Percentiles rank a stretch among this genome's conserved stretches.
Conservation (phyloP, 2,113 vertebrate species). For the Aspidoscelis tigris region DNA sequence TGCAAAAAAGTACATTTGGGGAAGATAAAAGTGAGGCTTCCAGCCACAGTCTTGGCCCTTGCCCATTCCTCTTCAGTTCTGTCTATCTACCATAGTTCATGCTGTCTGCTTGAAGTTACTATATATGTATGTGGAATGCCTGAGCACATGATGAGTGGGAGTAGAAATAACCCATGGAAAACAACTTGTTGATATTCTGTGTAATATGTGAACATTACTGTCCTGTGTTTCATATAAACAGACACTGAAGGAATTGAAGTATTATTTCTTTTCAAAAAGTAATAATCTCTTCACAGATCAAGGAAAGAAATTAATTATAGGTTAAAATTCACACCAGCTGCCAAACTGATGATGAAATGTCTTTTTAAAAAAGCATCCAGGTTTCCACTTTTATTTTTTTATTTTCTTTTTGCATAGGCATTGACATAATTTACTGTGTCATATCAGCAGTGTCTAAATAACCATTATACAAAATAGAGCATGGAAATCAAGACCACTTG, state of each 20-base stretch:
- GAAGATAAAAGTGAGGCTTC: too few relatives aligned
- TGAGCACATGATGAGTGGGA: background rate
- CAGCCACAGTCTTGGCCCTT: too few relatives aligned
- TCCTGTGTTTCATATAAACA: background rate
- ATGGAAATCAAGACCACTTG: background rate
- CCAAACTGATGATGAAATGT: constrained; percentile 12
- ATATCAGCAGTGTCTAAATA: constrained; percentile 18
- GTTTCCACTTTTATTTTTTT: constrained; percentile 26
- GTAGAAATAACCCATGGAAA: background rate
- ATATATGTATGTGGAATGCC: background rate
- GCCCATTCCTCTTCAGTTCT: too few relatives aligned
- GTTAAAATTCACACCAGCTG: constrained; percentile 8
- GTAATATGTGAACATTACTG: background rate
- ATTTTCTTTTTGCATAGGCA: constrained; percentile 13
- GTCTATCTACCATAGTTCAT: background rate
- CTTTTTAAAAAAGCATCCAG: constrained; percentile 18
- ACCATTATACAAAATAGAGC: background rate
- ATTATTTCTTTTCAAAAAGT: constrained; percentile 10
- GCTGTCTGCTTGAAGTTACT: background rate
- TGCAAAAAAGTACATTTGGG: too few relatives aligned
- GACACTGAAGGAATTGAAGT: background rate
- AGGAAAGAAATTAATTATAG: constrained; percentile 6
- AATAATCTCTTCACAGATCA: background rate
- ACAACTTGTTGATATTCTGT: background rate
- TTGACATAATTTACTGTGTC: constrained; percentile 31